Evolutionary conservation across 2,888 invertebrate genomes (phyloP).

Genomic region (Serrognathus titanus): DNA sequence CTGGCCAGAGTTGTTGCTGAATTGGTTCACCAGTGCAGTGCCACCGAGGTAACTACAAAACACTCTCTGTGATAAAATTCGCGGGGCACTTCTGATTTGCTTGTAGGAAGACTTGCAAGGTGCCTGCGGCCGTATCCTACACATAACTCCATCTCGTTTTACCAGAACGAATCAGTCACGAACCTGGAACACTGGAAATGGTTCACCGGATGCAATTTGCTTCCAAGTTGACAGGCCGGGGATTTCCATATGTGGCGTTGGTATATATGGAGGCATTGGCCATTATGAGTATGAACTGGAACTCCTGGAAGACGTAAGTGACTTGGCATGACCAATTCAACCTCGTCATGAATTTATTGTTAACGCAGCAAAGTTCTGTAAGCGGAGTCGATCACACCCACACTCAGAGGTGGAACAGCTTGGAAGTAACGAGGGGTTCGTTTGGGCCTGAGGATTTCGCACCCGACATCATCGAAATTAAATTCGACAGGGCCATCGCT

Average conservation of each 20-base stretch:
- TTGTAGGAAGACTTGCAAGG: constrained; percentile 65
- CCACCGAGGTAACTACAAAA: constrained; percentile 59
- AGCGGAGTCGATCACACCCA: constrained; percentile 54
- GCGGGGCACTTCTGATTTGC: background rate
- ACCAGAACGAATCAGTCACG: constrained; percentile 84
- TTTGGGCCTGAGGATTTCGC: constrained; percentile 82
- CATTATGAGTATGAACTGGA: constrained; percentile 90
- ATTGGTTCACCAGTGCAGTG: constrained; percentile 74
- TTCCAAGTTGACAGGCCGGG: constrained; percentile 90
- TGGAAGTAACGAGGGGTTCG: constrained; percentile 79
- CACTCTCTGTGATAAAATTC: background rate
- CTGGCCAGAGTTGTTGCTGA: constrained; percentile 83
- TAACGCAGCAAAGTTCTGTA: constrained; percentile 50
- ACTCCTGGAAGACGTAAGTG: constrained; percentile 72
- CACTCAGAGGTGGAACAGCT: constrained; percentile 81
- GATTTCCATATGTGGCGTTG: constrained; percentile 83
- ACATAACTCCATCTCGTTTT: constrained; percentile 86
- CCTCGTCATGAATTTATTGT: too few relatives aligned
- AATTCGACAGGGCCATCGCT: constrained; percentile 83
- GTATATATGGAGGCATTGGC: constrained; percentile 86
- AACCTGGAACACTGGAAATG: constrained; percentile 96
- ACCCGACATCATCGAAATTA: constrained; percentile 85
- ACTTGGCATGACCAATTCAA: background rate
- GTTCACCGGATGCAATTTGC: constrained; percentile 94
- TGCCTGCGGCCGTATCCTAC: constrained; percentile 71